A percentile compares a stretch with the other conserved stretches of the same genome.
phyloP scores from a whole-genome alignment of 1,140 invertebrate species.

The Drosophila busckii region DNA sequence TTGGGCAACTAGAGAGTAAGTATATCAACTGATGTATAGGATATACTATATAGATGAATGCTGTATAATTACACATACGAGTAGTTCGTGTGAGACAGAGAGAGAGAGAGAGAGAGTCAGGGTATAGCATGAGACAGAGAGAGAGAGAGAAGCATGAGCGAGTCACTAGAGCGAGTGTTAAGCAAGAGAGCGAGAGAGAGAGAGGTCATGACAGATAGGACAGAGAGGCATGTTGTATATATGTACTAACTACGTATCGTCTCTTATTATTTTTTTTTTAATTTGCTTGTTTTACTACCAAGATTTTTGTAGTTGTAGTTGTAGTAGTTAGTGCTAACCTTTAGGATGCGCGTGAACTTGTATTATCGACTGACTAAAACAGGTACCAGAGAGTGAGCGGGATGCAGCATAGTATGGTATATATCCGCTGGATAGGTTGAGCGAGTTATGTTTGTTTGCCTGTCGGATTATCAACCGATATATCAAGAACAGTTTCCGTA shows the following conservation, averaged over 20 bases:
- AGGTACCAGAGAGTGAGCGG: conserved; percentile 46
- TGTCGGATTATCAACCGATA: too few relatives aligned
- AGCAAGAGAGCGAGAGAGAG: conserved; percentile 27
- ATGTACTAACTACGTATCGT: conserved; percentile 71
- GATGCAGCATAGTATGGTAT: conserved; percentile 29
- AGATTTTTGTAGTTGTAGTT: conserved; percentile 65
- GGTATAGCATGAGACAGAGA: neutral
- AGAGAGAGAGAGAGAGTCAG: neutral
- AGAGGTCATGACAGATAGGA: conserved; percentile 47
- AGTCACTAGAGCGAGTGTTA: conserved; percentile 7
- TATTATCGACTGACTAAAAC: conserved; percentile 67
- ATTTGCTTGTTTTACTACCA: conserved; percentile 48
- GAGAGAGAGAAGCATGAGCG: conserved; percentile 8
- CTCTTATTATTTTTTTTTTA: conserved; percentile 32
- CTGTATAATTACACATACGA: too few relatives aligned
- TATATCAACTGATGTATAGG: too few relatives aligned
- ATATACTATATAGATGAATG: too few relatives aligned
- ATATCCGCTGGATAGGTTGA: conserved; percentile 16
- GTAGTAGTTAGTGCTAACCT: conserved; percentile 70
- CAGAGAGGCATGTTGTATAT: conserved; percentile 48
- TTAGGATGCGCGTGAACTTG: conserved; percentile 70
- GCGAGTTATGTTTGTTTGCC: conserved; percentile 31
- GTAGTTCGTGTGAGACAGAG: neutral
- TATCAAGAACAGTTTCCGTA: conserved; percentile 1
- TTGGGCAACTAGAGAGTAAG: too few relatives aligned